Percentiles rank a stretch among this genome's conserved stretches.
Conservation (phyloP, 2,888 invertebrate genomes). For the Spialia ferax region DNA sequence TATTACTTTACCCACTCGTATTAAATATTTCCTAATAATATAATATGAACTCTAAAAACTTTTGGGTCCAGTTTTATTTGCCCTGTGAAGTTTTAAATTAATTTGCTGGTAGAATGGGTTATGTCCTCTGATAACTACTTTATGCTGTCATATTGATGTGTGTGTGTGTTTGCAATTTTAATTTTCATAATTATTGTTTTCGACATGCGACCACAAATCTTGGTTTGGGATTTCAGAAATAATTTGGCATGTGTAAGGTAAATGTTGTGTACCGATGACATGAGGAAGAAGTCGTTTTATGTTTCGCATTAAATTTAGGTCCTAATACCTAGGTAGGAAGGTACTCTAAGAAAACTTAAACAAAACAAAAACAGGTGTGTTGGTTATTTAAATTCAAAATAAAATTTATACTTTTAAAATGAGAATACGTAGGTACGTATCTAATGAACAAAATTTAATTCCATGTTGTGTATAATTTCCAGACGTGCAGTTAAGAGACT, state of each 20-base stretch:
- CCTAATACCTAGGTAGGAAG: too few species aligned
- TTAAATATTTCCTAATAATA: slow-evolving; percentile 20
- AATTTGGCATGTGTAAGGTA: too few species aligned
- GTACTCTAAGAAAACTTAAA: too few species aligned
- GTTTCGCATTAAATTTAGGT: too few species aligned
- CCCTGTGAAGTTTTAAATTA: slow-evolving; percentile 7
- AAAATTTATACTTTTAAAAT: background rate
- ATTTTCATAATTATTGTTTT: background rate
- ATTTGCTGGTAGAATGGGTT: slow-evolving; percentile 8
- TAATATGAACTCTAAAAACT: slow-evolving; percentile 19
- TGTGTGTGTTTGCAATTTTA: background rate
- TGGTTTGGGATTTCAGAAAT: background rate
- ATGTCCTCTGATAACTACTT: background rate
- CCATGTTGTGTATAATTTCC: background rate
- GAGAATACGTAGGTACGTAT: too few species aligned
- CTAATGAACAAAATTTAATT: background rate
- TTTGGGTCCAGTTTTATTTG: slow-evolving; percentile 24
- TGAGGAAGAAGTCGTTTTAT: too few species aligned
- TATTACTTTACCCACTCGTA: background rate
- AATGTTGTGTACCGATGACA: too few species aligned
- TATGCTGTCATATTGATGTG: background rate
- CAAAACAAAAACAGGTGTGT: background rate
- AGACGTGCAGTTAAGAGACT: background rate
- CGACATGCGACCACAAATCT: background rate
- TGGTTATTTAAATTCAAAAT: background rate